Base-by-base conservation (phyloP, 1,140 invertebrate genomes). In the Drosophila nikananu region DNA sequence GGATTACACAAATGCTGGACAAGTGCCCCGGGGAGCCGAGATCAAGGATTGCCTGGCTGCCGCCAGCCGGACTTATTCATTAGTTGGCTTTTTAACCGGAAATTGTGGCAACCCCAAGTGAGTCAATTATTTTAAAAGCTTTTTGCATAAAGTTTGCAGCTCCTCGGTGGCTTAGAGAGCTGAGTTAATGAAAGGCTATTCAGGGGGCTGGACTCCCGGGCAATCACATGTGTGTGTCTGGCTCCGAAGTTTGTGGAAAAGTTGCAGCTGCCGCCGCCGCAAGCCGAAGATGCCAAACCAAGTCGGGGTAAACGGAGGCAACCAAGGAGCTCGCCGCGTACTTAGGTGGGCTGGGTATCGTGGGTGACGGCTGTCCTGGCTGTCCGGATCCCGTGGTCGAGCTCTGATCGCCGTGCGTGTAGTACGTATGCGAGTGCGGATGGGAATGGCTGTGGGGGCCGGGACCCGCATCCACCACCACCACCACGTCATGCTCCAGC, bases 61-160 rank as follows among this genome's bases (percentile, higher is more conserved):
- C 52, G 19, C 55, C 67, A 61, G 64, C 58, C 72, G 68, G 61
- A 77, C 80, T 80, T 78, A 83, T 87, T 87, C 81, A 87, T 87
- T 87, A 89, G 84, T 81, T 80, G 76, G 59, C 86, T 82, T 83
- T 80, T 81, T 89, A 82, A 90, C 82, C 86, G 86, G 81, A 90
- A 91, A 90, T 90, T 91, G 78, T 80, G 83, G 83, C 71, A 91
- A 82, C 77, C 87, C 83, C 87, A 82, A 87, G 89, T 80, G 87
- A 91, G 79, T 87, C 89, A 91, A 91, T 91, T 91, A 91, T 91
- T 91, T 91, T 91, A 91, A 91, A 91, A 91, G 87, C 83, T 89
- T 87, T 89, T 74, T 78, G 83, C 81, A 84, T 77, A 81, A 83
- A 91, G 68, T 81, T 91, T 64, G 52, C 58, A 80, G 70, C 64